These are phyloP conservation scores for Tragelaphus buxtoni DNA, from an alignment of 2,113 vertebrate species.

Conservation along the genomic window DNA sequence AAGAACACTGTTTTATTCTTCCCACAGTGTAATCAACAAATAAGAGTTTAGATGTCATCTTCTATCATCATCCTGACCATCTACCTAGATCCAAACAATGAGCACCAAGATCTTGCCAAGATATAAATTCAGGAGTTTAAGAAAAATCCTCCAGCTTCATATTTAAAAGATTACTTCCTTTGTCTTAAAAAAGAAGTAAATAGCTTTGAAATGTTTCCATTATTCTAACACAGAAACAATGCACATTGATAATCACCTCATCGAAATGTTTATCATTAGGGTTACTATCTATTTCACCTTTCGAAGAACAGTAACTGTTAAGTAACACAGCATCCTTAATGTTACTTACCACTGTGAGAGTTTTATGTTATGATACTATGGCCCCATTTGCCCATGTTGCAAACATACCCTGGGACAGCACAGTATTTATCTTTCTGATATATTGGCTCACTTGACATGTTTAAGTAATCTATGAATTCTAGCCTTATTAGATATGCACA, in stretches of 20 bases:
- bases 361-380: not conserved
- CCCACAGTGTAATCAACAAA: not conserved
- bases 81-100: not conserved
- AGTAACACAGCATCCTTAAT: not conserved
- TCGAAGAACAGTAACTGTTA: not conserved
- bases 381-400: not conserved
- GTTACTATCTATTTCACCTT: not conserved
- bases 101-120: not conserved
- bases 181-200: not conserved
- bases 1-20: not conserved
- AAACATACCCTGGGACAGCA: not conserved
- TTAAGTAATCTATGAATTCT: not conserved
- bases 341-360: not conserved
- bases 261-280: not conserved
- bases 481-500: not conserved
- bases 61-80: not conserved
- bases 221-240: not conserved
- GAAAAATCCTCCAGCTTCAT: not conserved
- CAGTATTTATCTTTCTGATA: slow-evolving; percentile 29
- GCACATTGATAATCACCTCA: not conserved
- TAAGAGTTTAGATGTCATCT: not conserved
- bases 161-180: not conserved
- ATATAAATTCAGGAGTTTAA: not conserved
- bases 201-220: not conserved
- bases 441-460: not conserved